A percentile compares a stretch with the other conserved stretches of the same genome.
phyloP scores from a whole-genome alignment of 2,797 vertebrate genomes.

The Bufotes viridis region DNA sequence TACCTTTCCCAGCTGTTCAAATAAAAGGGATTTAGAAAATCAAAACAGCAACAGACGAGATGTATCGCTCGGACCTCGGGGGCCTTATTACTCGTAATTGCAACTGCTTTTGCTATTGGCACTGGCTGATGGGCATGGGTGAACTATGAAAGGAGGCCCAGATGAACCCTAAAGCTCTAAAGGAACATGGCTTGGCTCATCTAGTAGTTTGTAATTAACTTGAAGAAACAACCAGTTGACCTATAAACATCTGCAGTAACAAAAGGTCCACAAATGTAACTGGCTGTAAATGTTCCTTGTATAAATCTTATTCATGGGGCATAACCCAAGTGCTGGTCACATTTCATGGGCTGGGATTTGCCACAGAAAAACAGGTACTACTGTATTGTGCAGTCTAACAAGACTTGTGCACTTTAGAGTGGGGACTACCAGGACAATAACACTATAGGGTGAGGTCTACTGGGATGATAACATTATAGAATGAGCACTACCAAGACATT shows the following conservation, averaged over 20 bases:
- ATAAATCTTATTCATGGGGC: slow-evolving; percentile 3
- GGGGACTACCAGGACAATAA: too few relatives aligned
- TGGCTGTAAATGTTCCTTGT: slow-evolving; percentile 15
- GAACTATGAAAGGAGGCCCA: slow-evolving; percentile 33
- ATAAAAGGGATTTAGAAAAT: slow-evolving; percentile 50
- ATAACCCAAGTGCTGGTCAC: background rate
- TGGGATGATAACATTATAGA: too few relatives aligned
- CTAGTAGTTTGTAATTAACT: slow-evolving; percentile 13
- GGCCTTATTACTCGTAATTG: slow-evolving; percentile 30
- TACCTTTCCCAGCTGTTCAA: slow-evolving; percentile 58
- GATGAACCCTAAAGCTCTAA: slow-evolving; percentile 26
- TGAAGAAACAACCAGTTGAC: slow-evolving; percentile 18
- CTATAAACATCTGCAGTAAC: slow-evolving; percentile 7
- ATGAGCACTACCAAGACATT: too few relatives aligned
- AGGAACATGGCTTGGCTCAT: slow-evolving; percentile 26
- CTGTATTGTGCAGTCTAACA: too few relatives aligned
- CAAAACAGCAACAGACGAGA: slow-evolving; percentile 41
- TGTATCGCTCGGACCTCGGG: slow-evolving; percentile 23
- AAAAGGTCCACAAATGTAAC: slow-evolving; percentile 1
- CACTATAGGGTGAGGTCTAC: too few relatives aligned
- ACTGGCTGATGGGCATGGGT: slow-evolving; percentile 28
- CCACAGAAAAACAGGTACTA: background rate
- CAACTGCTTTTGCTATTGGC: slow-evolving; percentile 38
- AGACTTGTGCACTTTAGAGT: too few relatives aligned
- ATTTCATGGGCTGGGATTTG: background rate